Evolutionary conservation across 2,888 invertebrate species (phyloP), one percentile per base, ranked within the genome.

Genomic region (Phyllotreta cruciferae): DNA sequence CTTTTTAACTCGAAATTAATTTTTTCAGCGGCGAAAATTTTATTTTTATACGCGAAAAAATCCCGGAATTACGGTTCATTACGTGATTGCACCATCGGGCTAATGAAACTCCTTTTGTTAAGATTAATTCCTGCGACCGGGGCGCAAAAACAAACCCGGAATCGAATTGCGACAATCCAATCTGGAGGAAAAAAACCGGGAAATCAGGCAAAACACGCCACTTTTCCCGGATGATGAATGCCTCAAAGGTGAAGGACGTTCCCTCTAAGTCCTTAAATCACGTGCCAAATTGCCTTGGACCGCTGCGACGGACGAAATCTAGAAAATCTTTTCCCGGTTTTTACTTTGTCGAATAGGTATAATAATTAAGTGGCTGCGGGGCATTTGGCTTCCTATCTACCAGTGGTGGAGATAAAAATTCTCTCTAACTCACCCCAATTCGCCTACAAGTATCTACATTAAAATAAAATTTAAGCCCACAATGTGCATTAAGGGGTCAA

Each of bases 311-410:
- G 47, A 62, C 56, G 52, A 47, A 52, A 37, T 52, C 52, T 52
- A 52, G 52, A 53, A 57, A 62, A 64, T 58, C 56, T 56, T 62
- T 62, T 60, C 58, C 50, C 55, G 60, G 66, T 67, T 64, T 63
- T 66, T 49, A 65, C 68, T 64, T 63, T 65, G 66, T 64, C 68
- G 64, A 68, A 66, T 63, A 62, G 66, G 64, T 60, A 56, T 56
- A 66, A 63, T 70, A 74, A 74, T 72, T 71, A 75, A 74, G 73
- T 73, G 71, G 68, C 75, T 74, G 71, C 68, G 64, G 73, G 72
- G 74, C 74, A 74, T 74, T 72, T 71, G 70, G 68, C 71, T 74
- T 72, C 69, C 70, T 68, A 24, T 66, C 65, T 69, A 35, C 49
- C 49, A 49, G 34, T 35, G 49, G 49, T 11, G 49, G 34, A 35